A percentile compares a stretch with the other conserved stretches of the same genome.
phyloP scores from a whole-genome alignment of 37 sponge, comb jelly and placozoan genomes.

The Hexactinellida sp. region DNA sequence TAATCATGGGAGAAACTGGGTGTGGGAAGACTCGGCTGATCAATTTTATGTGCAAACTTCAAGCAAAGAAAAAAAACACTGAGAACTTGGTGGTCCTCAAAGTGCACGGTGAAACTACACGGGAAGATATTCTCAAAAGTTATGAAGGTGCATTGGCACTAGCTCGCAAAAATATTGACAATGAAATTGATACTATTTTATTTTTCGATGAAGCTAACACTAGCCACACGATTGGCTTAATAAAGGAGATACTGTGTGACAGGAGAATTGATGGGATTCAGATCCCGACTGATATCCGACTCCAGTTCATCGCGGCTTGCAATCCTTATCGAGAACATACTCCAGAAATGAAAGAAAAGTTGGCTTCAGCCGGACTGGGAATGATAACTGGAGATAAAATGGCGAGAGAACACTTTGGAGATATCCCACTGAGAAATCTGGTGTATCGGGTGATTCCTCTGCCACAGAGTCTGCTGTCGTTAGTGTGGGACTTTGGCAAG shows the following conservation, averaged over 20 bases:
- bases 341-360: conserved; percentile 57
- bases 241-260: conserved; percentile 98
- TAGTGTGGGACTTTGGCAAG: conserved; percentile 32
- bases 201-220: conserved; percentile 99
- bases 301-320: conserved; percentile 92
- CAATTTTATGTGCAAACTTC: conserved; percentile 75
- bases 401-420: background rate
- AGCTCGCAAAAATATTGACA: conserved; percentile 28
- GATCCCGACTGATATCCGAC: conserved; percentile 31
- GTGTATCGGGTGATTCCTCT: conserved; percentile 26
- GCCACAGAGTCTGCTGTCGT: conserved; percentile 17
- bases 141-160: conserved; percentile 34
- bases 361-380: conserved; percentile 78
- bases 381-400: background rate
- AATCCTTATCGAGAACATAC: conserved; percentile 84
- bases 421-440: conserved; percentile 21
- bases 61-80: background rate
- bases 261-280: conserved; percentile 52
- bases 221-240: conserved; percentile 76
- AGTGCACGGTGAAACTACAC: conserved; percentile 71
- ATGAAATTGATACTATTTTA: conserved; percentile 52
- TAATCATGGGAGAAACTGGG: conserved; percentile 97
- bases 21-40: conserved; percentile 91
- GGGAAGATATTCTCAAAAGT: conserved; percentile 29
- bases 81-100: conserved; percentile 21